Evolutionary conservation across 1,140 invertebrate species (phyloP), one percentile per base, ranked within the genome.

Genomic region (Euwallacea similis): DNA sequence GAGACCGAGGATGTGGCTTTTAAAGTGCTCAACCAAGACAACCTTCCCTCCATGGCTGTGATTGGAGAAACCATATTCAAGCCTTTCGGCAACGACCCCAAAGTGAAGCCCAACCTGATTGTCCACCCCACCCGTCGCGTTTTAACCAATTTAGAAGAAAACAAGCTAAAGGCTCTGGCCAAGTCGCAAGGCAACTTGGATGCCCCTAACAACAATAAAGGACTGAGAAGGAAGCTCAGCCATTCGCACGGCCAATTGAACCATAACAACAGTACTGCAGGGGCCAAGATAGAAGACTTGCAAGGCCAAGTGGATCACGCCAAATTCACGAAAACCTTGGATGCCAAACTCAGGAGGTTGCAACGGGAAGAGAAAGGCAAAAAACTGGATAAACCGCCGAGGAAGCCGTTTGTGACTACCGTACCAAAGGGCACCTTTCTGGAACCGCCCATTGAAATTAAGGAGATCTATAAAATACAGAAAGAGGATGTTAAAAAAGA

Each of bases 351-450:
- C 13, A 83, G 85, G 13, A 85, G 86, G 33, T 82, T 90, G 9
- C 84, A 87, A 66, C 86, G 88, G 58, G 84, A 87, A 59, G 85
- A 87, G 71, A 84, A 86, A 46, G 66, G 74, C 80, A 44, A 79
- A 78, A 42, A 79, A 81, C 7, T 79, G 16, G 13, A 73, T 69
- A 72, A 74, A 50, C 16, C 60, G 50, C 74, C 47, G 13, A 83
- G 67, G 67, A 80, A 75, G 7, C 86, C 89, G 0, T 93, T 93
- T 76, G 87, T 93, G 47, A 93, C 91, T 0, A 92, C 90, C 0
- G 91, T 94, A 7, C 91, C 89, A 69, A 88, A 86, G 21, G 91
- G 92, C 0, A 87, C 90, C 73, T 94, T 93, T 76, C 80, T 94
- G 58, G 88, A 90, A 76, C 91, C 92, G 0, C 90, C 91, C 0